A percentile compares a stretch with the other conserved stretches of the same genome.
phyloP scores from a whole-genome alignment of 2,888 invertebrate genomes.

The Cerceris ruficornis region DNA sequence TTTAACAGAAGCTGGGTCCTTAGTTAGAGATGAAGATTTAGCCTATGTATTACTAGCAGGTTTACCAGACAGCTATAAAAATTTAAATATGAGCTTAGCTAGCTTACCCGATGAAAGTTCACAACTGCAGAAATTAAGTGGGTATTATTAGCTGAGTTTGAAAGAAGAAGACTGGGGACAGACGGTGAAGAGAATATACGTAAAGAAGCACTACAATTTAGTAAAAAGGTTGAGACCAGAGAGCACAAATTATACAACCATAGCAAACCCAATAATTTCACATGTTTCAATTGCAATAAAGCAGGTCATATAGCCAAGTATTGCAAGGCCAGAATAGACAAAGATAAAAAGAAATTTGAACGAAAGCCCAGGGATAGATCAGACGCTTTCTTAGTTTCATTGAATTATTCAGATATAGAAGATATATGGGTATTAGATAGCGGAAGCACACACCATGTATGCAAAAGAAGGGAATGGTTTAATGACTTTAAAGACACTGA shows the following conservation, averaged over 20 bases:
- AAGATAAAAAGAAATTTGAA: not conserved
- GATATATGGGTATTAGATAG: constrained; percentile 17
- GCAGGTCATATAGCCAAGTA: not conserved
- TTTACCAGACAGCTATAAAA: constrained; percentile 14
- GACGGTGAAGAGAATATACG: not conserved
- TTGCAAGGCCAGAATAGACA: not conserved
- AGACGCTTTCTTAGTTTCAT: not conserved
- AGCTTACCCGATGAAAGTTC: constrained; percentile 4
- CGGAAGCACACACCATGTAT: constrained; percentile 9
- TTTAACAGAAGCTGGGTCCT: constrained; percentile 9
- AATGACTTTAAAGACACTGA: not conserved
- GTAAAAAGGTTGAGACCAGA: too few relatives aligned
- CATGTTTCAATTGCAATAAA: constrained; percentile 16
- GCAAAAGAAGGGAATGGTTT: constrained; percentile 24
- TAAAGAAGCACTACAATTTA: too few relatives aligned
- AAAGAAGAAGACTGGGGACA: not conserved
- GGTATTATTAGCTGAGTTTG: constrained; percentile 6
- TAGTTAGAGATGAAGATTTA: constrained; percentile 19
- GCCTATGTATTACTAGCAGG: constrained; percentile 13
- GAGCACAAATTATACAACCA: not conserved
- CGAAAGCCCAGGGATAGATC: not conserved
- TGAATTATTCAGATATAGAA: not conserved
- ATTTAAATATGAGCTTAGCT: constrained; percentile 2
- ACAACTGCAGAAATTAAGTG: constrained; percentile 1
- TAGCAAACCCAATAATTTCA: not conserved